Conservation (phyloP, 2,113 vertebrate species). For the Galeopterus variegatus region DNA sequence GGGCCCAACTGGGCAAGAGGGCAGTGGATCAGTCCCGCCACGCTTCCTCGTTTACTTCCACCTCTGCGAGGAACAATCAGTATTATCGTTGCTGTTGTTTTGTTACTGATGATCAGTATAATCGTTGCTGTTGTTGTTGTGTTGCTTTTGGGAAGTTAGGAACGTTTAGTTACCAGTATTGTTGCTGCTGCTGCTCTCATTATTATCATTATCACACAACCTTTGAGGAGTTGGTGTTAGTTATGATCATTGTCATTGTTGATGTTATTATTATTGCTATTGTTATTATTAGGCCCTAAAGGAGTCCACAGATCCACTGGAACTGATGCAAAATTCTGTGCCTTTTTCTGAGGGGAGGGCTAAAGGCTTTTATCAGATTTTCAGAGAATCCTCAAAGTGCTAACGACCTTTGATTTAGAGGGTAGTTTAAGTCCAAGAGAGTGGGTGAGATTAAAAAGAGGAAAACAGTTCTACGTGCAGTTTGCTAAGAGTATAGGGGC, state of each 20-base stretch:
- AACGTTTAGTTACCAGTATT: background rate
- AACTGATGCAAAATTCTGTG: background rate
- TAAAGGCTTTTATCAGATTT: background rate
- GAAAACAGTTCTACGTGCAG: background rate
- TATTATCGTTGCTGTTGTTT: background rate
- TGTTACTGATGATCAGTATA: too few species aligned
- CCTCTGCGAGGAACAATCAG: fast-evolving
- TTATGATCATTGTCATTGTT: background rate
- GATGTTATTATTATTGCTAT: background rate
- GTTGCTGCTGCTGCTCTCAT: background rate
- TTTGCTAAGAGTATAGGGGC: background rate
- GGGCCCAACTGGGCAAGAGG: too few species aligned
- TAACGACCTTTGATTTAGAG: background rate
- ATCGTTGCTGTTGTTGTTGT: background rate
- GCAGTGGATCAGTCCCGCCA: fast-evolving
- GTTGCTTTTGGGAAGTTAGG: background rate
- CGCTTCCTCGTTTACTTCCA: too few species aligned
- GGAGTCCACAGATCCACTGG: background rate
- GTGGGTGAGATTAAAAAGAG: background rate
- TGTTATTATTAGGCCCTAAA: background rate
- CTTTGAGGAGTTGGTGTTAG: background rate
- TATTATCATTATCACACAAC: too few species aligned
- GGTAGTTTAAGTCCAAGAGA: background rate
- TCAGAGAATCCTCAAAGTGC: background rate
- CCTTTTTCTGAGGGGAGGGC: background rate